Evolutionary conservation across 2,113 vertebrate genomes (phyloP), one percentile per base, ranked within the genome.

Genomic region (Bubo bubo): DNA sequence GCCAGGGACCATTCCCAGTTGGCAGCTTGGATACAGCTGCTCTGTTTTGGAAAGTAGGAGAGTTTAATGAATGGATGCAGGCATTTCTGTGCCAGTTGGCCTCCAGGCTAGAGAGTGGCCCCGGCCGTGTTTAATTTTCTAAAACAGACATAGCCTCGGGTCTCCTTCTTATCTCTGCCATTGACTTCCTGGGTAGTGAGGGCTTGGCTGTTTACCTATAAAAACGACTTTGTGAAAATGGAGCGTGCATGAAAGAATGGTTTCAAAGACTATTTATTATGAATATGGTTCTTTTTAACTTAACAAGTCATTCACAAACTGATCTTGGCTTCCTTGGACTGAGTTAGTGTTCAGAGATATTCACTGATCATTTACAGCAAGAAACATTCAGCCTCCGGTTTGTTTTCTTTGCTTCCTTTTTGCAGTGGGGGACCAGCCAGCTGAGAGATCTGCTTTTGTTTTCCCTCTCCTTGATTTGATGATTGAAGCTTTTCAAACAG

Each of bases 401-500:
- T 96, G 93, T 95, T 97, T 97, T 97, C 91, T 95, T 97, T 96
- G 88, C 90, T 94, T 84, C 84, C 58, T 91, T 95, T 71, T 87
- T 92, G 80, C 91, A 89, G 79, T 68, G 45, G 35, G 35, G 86
- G 39, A 92, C 53, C 0, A 0, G 94, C 94, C 95, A 95, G 76
- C 86, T 96, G 94, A 96, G 93, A 87, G 88, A 95, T 94, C 80
- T 96, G 80, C 96, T 95, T 97, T 97, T 97, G 95, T 96, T 97
- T 97, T 95, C 90, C 62, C 73, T 97, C 58, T 68, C 77, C 89
- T 70, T 81, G 84, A 89, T 95, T 91, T 81, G 94, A 89, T 94
- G 95, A 96, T 95, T 97, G 96, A 95, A 95, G 80, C 86, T 95
- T 97, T 97, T 97, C 93, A 96, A 97, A 93, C 84, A 93, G 73